Base-by-base conservation (phyloP, 2,888 invertebrate genomes). In the Thera obeliscata region DNA sequence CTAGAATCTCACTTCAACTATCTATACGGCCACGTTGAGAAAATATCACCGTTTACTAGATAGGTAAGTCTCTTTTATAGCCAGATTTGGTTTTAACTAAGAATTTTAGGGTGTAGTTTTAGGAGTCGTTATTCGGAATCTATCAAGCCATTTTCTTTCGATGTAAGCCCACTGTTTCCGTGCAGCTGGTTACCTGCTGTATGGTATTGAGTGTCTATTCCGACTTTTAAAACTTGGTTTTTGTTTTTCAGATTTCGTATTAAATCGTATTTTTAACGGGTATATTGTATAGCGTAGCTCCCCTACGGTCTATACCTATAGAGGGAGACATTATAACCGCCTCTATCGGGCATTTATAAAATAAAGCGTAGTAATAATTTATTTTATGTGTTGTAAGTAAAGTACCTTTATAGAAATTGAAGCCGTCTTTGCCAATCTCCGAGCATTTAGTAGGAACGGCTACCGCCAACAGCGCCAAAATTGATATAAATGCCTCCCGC, bases 331-430 rank as follows among this genome's bases (percentile, higher is more conserved):
- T n/a, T n/a, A n/a, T n/a, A n/a, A n/a, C n/a, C n/a, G n/a, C n/a
- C n/a, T n/a, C n/a, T n/a, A n/a, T n/a, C n/a, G n/a, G n/a, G n/a
- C n/a, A n/a, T n/a, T n/a, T n/a, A n/a, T n/a, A n/a, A n/a, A n/a
- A n/a, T n/a, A n/a, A n/a, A n/a, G n/a, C n/a, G n/a, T n/a, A n/a
- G n/a, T n/a, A n/a, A n/a, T n/a, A n/a, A n/a, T n/a, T n/a, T n/a
- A n/a, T n/a, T n/a, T n/a, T n/a, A n/a, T n/a, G n/a, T n/a, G n/a
- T n/a, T n/a, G n/a, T n/a, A n/a, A n/a, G n/a, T n/a, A 43, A 50
- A 33, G 50, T 80, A 92, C 93, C 93, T 91, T 93, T 93, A 76
- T 92, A 92, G 75, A 87, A 90, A 82, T 92, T 93, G 80, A 91
- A 91, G 69, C 90, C 92, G 69, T 91, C 91, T 73, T 87, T 90